These are phyloP conservation scores for Actenoides lindsayi DNA, from an alignment of 2,113 vertebrate species.

Conservation along the genomic window DNA sequence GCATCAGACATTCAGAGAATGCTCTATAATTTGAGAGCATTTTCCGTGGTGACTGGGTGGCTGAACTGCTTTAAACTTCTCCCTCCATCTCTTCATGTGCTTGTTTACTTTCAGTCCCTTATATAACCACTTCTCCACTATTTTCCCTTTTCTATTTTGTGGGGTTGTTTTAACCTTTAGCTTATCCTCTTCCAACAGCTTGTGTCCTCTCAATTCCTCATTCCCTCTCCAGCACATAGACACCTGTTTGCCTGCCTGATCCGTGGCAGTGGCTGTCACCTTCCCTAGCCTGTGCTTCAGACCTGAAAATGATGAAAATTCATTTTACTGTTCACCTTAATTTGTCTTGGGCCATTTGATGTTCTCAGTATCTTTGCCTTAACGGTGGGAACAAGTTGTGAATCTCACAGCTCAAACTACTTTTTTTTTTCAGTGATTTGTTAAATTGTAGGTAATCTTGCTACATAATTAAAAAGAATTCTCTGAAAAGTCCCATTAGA, in stretches of 20 bases:
- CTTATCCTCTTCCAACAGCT: neutral
- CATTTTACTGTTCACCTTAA: neutral
- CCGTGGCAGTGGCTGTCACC: neutral
- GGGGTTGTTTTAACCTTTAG: neutral
- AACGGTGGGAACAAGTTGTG: neutral
- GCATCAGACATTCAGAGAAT: neutral
- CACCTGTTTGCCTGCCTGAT: neutral
- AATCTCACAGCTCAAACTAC: neutral
- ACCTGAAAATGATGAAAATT: neutral
- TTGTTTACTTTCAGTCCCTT: neutral
- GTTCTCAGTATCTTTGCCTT: neutral
- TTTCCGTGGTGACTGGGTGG: neutral
- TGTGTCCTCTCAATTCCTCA: neutral
- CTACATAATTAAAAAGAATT: neutral
- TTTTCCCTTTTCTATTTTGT: fast-evolving
- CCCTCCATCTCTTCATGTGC: neutral
- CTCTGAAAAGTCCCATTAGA: neutral
- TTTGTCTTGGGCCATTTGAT: neutral
- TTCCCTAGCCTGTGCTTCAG: neutral
- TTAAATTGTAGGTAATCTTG: neutral
- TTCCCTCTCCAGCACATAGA: neutral
- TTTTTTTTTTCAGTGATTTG: neutral
- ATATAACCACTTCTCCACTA: neutral
- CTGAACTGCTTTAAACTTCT: neutral
- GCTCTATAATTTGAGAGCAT: neutral